Evolutionary conservation across 2,888 invertebrate genomes (phyloP).

Genomic region (Drosophila siamana): DNA sequence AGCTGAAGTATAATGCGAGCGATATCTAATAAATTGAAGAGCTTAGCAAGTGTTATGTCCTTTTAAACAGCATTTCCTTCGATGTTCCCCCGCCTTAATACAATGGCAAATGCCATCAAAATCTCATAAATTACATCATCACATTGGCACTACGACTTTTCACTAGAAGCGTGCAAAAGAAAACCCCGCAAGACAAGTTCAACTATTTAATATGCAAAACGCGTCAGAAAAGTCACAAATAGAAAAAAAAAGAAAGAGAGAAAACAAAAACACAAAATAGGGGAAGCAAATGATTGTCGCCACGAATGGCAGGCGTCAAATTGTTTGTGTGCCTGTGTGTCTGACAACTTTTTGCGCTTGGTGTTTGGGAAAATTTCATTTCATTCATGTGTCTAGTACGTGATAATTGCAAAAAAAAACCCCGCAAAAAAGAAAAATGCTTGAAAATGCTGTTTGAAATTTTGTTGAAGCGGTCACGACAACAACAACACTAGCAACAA

Average conservation of each 20-base stretch:
- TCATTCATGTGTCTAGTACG: slow-evolving; percentile 61
- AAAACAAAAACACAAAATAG: not conserved
- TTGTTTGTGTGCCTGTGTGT: slow-evolving; percentile 52
- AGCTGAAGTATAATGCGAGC: not conserved
- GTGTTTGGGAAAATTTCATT: slow-evolving; percentile 53
- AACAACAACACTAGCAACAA: slow-evolving; percentile 17
- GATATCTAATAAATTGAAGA: not conserved
- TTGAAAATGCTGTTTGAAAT: slow-evolving; percentile 22
- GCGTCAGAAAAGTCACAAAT: slow-evolving; percentile 38
- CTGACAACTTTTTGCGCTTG: slow-evolving; percentile 54
- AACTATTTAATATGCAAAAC: slow-evolving; percentile 66
- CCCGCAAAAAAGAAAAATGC: slow-evolving; percentile 31
- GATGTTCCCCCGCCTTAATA: slow-evolving; percentile 10
- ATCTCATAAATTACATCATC: slow-evolving; percentile 73
- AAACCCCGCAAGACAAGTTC: slow-evolving; percentile 7
- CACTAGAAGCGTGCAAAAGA: slow-evolving; percentile 15
- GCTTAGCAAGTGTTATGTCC: not conserved
- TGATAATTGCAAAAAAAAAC: slow-evolving; percentile 70
- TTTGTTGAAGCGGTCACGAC: slow-evolving; percentile 7
- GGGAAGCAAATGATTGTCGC: slow-evolving; percentile 50
- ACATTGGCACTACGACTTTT: slow-evolving; percentile 3
- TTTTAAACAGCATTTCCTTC: not conserved
- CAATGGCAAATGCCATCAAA: slow-evolving; percentile 54
- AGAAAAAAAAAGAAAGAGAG: slow-evolving; percentile 5
- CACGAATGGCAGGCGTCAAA: slow-evolving; percentile 58